Evolutionary conservation across 30 jellyfish, hydroid and myxozoan genomes (phyloP), one percentile per base, ranked within the genome.

Genomic region (Aurelia aurita complex sp. Pacific): DNA sequence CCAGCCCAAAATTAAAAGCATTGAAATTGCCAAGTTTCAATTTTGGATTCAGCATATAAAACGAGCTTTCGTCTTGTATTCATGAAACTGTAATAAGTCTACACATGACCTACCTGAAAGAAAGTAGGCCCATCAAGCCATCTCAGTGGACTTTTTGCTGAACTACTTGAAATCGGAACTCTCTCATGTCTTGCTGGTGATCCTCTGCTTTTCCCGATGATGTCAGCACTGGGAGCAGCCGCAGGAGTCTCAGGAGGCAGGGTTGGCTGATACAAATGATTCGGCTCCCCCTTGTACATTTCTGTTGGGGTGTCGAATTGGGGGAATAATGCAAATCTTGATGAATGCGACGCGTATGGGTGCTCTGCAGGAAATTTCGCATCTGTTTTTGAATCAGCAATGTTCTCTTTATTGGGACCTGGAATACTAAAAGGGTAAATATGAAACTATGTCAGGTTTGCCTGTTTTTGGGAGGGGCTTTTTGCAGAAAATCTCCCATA

Each of bases 81-180:
- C 14, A 46, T 46, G 57, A 46, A 4, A 40, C 52, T 3, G 9
- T 40, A 38, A 38, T 38, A 1, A 38, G 50, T 38, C 50, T 46
- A 46, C 1, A 46, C 12, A 4, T 7, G 57, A 51, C 35, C 13
- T 51, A 89, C 97, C 87, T 89, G 92, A 72, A 36, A 90, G 62
- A 70, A 90, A 33, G 74, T 74, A n/a, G 97, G 97, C 63, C 95
- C 94, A 52, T 84, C 95, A 7, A 88, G 95, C 97, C 97, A 90
- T 51, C 67, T 83, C 76, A 82, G 54, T 42, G 97, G 95, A 67
- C 88, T 73, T 83, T 88, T 79, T 9, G 64, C 67, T n/a, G 97
- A 82, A 65, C 77, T 83, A 36, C 42, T 69, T n/a, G 91, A 62
- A n/a, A 74, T 16, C 36, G 89, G 46, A 1, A 90, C 79, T 8